Conservation (phyloP, 2,888 invertebrate species). For the Arrhopalites spinosus region DNA sequence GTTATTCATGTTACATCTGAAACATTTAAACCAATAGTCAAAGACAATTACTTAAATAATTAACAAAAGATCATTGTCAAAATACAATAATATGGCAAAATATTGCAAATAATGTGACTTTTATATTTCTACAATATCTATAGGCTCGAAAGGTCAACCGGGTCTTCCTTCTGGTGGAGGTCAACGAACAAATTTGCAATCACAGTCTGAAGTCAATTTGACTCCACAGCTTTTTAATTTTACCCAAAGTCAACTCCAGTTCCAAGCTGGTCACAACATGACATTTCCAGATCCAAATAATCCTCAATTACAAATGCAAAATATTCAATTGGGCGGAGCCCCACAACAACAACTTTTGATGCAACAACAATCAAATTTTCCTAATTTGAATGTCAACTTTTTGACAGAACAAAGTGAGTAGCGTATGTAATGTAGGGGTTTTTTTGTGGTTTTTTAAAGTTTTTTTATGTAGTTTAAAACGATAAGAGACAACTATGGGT, state of each 20-base stretch:
- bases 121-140: too few relatives aligned
- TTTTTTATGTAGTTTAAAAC: too few relatives aligned
- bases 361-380: conserved; percentile 62
- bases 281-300: conserved; percentile 37
- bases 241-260: conserved; percentile 34
- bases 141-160: not conserved
- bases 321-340: conserved; percentile 5
- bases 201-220: conserved; percentile 16
- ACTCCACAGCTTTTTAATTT: conserved; percentile 37
- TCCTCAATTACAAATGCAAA: conserved; percentile 25
- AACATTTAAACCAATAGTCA: too few relatives aligned
- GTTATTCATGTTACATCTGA: too few relatives aligned
- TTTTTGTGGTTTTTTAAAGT: too few relatives aligned
- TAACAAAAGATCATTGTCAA: too few relatives aligned
- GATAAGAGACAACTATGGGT: too few relatives aligned
- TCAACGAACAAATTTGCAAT: not conserved
- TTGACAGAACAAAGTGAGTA: conserved; percentile 44
- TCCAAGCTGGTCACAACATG: conserved; percentile 20
- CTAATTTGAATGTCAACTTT: conserved; percentile 45
- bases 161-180: not conserved
- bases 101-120: too few relatives aligned
- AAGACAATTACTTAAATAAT: too few relatives aligned
- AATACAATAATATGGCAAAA: too few relatives aligned
- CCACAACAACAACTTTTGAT: conserved; percentile 59
- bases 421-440: too few relatives aligned